phyloP scores from a whole-genome alignment of 2,888 invertebrate species.

The Hirtodrosophila trivittata region DNA sequence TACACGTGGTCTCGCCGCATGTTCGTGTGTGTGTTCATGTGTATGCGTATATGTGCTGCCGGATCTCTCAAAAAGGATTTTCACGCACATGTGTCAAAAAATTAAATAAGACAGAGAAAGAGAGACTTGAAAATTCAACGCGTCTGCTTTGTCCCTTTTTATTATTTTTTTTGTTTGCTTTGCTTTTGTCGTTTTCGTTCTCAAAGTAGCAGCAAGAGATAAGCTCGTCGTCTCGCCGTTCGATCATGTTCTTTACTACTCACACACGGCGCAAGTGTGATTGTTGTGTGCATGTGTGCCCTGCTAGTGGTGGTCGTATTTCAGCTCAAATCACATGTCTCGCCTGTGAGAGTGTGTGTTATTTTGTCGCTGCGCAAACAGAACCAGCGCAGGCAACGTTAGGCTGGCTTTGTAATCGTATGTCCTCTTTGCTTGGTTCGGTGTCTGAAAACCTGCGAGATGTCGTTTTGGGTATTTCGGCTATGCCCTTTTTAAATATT shows the following conservation, averaged over 20 bases:
- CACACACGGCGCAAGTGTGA: slow-evolving; percentile 29
- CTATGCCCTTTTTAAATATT: slow-evolving; percentile 11
- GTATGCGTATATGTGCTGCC: slow-evolving; percentile 16
- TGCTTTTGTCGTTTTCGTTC: slow-evolving; percentile 72
- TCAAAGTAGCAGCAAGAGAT: slow-evolving; percentile 54
- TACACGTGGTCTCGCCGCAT: slow-evolving; percentile 59
- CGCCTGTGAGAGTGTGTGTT: slow-evolving; percentile 33
- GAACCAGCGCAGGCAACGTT: slow-evolving; percentile 38
- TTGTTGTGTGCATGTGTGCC: slow-evolving; percentile 31
- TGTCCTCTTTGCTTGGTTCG: slow-evolving; percentile 33
- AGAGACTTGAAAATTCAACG: slow-evolving; percentile 35
- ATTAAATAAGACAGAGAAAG: slow-evolving; percentile 19
- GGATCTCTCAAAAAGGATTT: slow-evolving; percentile 50
- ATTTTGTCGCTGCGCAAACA: slow-evolving; percentile 70
- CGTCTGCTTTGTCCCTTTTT: slow-evolving; percentile 48
- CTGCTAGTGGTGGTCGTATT: slow-evolving; percentile 68
- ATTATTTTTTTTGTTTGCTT: slow-evolving; percentile 60
- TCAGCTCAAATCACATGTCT: slow-evolving; percentile 71
- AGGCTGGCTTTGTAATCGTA: slow-evolving; percentile 48
- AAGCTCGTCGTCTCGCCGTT: slow-evolving; percentile 56
- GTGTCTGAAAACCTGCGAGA: neutral
- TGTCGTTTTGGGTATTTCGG: slow-evolving; percentile 1
- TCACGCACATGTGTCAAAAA: slow-evolving; percentile 69
- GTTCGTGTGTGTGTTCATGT: slow-evolving; percentile 5
- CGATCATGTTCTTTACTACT: slow-evolving; percentile 56